Evolutionary conservation across 2,888 invertebrate species (phyloP).

Genomic region (Sabatieria punctata): DNA sequence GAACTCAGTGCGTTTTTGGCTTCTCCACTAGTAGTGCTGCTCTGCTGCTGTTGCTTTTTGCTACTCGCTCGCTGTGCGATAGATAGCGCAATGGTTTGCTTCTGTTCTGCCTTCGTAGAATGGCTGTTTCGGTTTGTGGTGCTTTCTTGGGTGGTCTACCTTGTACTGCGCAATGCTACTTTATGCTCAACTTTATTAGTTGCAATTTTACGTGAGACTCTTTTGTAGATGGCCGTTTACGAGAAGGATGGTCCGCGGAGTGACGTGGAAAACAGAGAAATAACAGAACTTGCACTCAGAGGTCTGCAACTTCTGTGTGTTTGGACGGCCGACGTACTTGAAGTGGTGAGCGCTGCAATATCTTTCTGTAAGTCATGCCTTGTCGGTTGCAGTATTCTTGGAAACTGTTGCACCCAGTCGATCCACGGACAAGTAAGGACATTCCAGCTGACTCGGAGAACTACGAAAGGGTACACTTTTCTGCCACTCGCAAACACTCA

Average conservation of each 20-base stretch:
- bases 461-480: conserved; percentile 76
- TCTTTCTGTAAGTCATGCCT: background rate
- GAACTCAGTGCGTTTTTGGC: too few relatives aligned
- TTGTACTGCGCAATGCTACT: background rate
- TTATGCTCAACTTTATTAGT: background rate
- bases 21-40: too few relatives aligned
- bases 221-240: conserved; percentile 15
- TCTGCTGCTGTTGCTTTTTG: too few relatives aligned
- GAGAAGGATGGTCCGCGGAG: conserved; percentile 55
- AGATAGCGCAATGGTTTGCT: too few relatives aligned
- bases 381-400: conserved; percentile 53
- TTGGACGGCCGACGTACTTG: conserved; percentile 92
- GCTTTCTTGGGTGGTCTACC: background rate
- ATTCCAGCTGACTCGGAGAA: conserved; percentile 93
- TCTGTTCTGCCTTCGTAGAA: background rate
- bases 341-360: conserved; percentile 41
- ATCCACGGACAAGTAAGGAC: conserved; percentile 80
- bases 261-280: conserved; percentile 73
- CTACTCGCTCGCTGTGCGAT: too few relatives aligned
- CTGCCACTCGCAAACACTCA: too few relatives aligned
- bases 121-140: conserved; percentile 4
- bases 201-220: conserved; percentile 2
- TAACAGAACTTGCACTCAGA: conserved; percentile 70
- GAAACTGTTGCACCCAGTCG: conserved; percentile 93
- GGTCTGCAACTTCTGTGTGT: conserved; percentile 82